Percentiles rank a stretch among this genome's conserved stretches.
Conservation (phyloP, 2,888 invertebrate species). For the Papilio elwesi region DNA sequence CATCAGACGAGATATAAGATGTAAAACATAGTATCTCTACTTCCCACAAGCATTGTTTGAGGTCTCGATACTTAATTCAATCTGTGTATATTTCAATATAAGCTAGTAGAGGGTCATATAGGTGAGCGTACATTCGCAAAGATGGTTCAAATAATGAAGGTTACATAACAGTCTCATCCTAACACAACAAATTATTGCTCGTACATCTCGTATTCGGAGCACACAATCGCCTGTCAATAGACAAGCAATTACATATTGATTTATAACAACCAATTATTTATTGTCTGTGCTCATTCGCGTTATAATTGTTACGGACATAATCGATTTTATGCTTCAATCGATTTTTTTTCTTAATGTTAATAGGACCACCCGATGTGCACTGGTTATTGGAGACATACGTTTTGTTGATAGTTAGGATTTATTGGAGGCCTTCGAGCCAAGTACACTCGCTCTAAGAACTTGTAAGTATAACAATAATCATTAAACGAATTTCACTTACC, state of each 20-base stretch:
- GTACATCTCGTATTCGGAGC: constrained; percentile 47
- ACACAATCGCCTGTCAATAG: constrained; percentile 48
- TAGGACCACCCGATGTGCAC: constrained; percentile 54
- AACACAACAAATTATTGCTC: constrained; percentile 43
- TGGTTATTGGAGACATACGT: constrained; percentile 50
- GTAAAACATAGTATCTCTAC: no score
- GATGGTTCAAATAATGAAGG: neutral
- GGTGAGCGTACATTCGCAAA: neutral
- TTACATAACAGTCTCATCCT: constrained; percentile 10
- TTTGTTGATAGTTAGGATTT: constrained; percentile 44
- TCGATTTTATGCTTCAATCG: constrained; percentile 54
- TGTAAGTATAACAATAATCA: neutral
- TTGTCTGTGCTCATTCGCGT: constrained; percentile 59
- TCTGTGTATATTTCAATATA: neutral
- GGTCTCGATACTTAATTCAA: neutral
- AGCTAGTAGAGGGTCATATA: neutral
- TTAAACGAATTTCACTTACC: no score
- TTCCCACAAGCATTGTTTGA: no score
- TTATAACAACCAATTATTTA: constrained; percentile 60
- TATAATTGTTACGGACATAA: constrained; percentile 58
- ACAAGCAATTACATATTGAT: constrained; percentile 56
- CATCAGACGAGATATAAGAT: no score
- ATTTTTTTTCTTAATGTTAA: constrained; percentile 47
- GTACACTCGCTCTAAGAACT: constrained; percentile 27
- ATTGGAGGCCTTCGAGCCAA: constrained; percentile 35